Conservation (phyloP, 2,797 vertebrate genomes). For the Tinamus major region DNA sequence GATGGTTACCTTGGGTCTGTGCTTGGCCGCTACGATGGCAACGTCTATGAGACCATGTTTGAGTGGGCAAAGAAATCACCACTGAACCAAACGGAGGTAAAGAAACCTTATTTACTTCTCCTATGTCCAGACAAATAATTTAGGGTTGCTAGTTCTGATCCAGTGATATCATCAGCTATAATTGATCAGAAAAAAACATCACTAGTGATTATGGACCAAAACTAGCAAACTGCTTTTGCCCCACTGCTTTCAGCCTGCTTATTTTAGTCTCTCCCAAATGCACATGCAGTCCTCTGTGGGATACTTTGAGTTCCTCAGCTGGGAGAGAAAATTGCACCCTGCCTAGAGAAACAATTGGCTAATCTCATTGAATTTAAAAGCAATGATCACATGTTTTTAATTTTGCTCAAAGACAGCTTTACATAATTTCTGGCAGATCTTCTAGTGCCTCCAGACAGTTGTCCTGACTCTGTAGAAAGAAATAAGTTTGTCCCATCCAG, state of each 20-base stretch:
- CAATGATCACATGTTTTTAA: neutral
- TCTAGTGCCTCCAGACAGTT: neutral
- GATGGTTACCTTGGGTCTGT: constrained; percentile 89
- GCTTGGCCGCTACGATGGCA: constrained; percentile 94
- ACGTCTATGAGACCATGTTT: constrained; percentile 95
- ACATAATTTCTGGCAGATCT: neutral
- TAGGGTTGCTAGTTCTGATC: neutral
- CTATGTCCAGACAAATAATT: neutral
- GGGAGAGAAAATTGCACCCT: neutral
- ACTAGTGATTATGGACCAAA: neutral
- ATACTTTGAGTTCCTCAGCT: neutral
- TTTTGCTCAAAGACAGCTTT: neutral
- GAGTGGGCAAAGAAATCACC: constrained; percentile 95
- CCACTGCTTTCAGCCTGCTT: neutral
- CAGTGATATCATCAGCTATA: neutral
- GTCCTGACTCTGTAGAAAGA: neutral
- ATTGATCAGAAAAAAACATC: neutral
- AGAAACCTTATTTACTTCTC: neutral
- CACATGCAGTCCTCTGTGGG: neutral
- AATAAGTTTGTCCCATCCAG: neutral
- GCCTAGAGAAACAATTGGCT: neutral
- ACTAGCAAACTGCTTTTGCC: neutral
- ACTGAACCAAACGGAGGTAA: constrained; percentile 91
- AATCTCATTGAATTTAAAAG: neutral
- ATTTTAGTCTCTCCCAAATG: neutral